Base-by-base conservation (phyloP, 2,888 invertebrate species). In the Drosophila lutescens region DNA sequence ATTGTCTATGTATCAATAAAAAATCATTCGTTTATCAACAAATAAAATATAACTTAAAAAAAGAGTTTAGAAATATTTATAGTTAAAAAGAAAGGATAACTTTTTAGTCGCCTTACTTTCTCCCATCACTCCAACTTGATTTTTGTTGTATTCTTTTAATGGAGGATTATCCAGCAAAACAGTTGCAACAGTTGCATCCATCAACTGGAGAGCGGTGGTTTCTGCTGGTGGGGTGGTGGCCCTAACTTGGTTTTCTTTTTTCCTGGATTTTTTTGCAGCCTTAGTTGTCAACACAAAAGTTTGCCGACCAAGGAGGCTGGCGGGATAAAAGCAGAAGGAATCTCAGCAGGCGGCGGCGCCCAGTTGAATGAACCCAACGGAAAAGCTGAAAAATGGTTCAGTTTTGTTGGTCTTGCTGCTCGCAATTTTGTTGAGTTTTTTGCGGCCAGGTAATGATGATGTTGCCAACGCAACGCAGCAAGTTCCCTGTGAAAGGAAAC, bases 361-460 rank as follows among this genome's bases (percentile, higher is more conserved):
- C 78, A 83, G 83, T 86, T 83, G 80, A 86, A 86, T 83, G 86
- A 83, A 83, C 86, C 74, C 75, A 44, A 47, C 46, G 49, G 74
- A 77, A 74, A 67, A 76, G 73, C 68, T 78, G 66, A 69, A 74
- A 66, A 65, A 67, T 67, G 54, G 46, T 57, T 51, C 55, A 59
- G 13, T 70, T 59, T 55, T 59, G 58, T 63, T 46, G 58, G 49
- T 58, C 49, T 13, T 26, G 57, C 32, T 47, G 47, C 17, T 49
- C 40, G 49, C 40, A 44, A 32, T 76, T 30, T 65, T 68, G 23
- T 47, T 30, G 43, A 43, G 46, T 38, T 67, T 67, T 41, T 67
- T 71, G 50, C 63, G 76, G 78, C 67, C 82, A 82, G 83, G 83
- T 83, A 83, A 83, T 83, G 83, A 85, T 83, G 75, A 78, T 83